These are phyloP conservation scores for Centropyge bicolor DNA, from an alignment of 2,797 vertebrate species.

Conservation along the genomic window DNA sequence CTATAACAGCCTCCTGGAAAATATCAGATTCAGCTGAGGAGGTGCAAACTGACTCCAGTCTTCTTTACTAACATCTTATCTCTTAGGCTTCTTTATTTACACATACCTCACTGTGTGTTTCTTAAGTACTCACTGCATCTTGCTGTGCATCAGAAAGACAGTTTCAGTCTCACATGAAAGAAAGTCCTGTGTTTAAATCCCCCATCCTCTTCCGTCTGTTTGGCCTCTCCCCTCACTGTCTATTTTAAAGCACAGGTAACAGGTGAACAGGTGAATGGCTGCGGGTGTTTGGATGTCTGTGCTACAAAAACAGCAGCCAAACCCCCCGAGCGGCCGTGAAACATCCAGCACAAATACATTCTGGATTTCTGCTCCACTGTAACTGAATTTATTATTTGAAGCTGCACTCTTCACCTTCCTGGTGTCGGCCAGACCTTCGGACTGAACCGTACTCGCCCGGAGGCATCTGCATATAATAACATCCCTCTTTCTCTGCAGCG, in stretches of 20 bases:
- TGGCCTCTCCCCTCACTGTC: slow-evolving; percentile 10
- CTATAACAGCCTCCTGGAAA: not conserved
- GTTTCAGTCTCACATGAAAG: not conserved
- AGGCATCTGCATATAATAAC: slow-evolving; percentile 36
- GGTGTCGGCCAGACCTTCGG: slow-evolving; percentile 44
- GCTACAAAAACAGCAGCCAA: slow-evolving; percentile 42
- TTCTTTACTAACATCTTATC: not conserved
- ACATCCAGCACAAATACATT: slow-evolving; percentile 42
- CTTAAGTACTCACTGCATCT: not conserved
- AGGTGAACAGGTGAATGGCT: slow-evolving; percentile 55
- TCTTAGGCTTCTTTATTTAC: not conserved
- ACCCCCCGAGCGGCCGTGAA: slow-evolving; percentile 51
- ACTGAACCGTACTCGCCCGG: slow-evolving; percentile 36
- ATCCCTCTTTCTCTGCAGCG: not conserved
- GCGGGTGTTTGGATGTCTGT: slow-evolving; percentile 40
- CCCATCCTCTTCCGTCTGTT: not conserved
- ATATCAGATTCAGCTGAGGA: not conserved
- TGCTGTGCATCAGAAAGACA: not conserved
- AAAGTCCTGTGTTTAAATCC: not conserved
- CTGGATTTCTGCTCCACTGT: slow-evolving; percentile 65
- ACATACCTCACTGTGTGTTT: not conserved
- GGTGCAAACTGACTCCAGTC: not conserved
- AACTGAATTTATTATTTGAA: slow-evolving; percentile 63
- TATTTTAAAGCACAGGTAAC: slow-evolving; percentile 55
- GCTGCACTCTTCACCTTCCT: slow-evolving; percentile 31